Base-by-base conservation (phyloP, 2,888 invertebrate genomes). In the Erebia aethiops region DNA sequence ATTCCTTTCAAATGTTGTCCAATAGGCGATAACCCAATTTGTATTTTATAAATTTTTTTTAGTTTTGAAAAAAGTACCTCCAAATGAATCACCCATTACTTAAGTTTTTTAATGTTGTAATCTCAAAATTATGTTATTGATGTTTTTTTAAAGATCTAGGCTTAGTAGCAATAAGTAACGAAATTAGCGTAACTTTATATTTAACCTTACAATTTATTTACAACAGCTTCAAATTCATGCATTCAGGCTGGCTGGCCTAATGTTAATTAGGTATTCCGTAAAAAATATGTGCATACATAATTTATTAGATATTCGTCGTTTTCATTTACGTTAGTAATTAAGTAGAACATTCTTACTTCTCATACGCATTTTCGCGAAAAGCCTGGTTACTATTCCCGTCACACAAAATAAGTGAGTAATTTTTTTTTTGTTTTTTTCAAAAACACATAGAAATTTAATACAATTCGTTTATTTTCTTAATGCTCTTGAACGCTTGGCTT, bases 251-350 rank as follows among this genome's bases (percentile, higher is more conserved):
- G 46, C 18, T 35, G 35, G 35, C 35, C 7, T 35, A 35, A 35
- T 35, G 18, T 21, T 49, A 49, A 18, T 41, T 58, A 41, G n/a
- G 41, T n/a, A n/a, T 16, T 49, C 18, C 18, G 18, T 61, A 61
- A 46, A 61, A 61, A 46, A 46, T 46, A 18, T 43, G 5, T 46
- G 18, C 46, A 58, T 58, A 62, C 46, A 62, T 62, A 62, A 62
- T 62, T 62, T 13, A 62, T 62, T 21, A 62, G 14, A 5, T 3
- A 13, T 21, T 49, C 26, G 13, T 62, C 21, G 62, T 62, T 49
- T 49, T 62, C 62, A 62, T 21, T 46, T 62, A 46, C 1, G 21
- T 46, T 18, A 62, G 49, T 21, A 62, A 62, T 62, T n/a, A n/a
- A n/a, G 21, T 11, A 14, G 13, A 26, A 49, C 62, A 49, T 62